Base-by-base conservation (phyloP, 2,888 invertebrate species). In the Drepanosiphum platanoidis region DNA sequence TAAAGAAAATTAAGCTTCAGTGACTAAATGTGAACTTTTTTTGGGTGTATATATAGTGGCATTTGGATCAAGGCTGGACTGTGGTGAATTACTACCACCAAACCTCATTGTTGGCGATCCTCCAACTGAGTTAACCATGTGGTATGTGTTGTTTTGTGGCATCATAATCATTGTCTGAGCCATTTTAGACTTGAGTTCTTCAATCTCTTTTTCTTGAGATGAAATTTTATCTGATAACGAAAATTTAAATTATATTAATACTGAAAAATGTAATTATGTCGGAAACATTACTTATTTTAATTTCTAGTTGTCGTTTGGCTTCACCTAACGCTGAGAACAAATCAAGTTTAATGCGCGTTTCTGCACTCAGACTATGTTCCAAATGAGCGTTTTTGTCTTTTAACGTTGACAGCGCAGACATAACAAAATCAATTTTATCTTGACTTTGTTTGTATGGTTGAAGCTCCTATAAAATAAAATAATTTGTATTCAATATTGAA, bases 341-440 rank as follows among this genome's bases (percentile, higher is more conserved):
- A 92, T 99, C 99, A 89, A 98, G 93, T 91, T 99, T 99, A 91
- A 99, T 95, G 89, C 98, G 93, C 88, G 98, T 99, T 92, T 99
- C 99, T 75, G 97, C 96, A 87, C 96, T 97, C 88, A 99, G 93
- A 89, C 96, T 96, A 89, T 95, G 95, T 91, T 99, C 97, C 88
- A 99, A 92, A 90, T 97, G 97, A 88, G 93, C 91, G 89, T 96
- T 97, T 90, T 97, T 96, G 89, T 98, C 97, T 90, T 96, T 95
- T 91, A 97, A 92, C 87, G 94, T 94, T 78, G 93, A 92, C 88
- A 96, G 91, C 32, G 96, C 95, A 66, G 94, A 92, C 92, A 95
- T 93, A 88, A 96, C 91, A 89, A 95, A 93, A 88, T 96, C 96
- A 39, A 94, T 92, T 88, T 92, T 92, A 88, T 93, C 93, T 88